Evolutionary conservation across 2,888 invertebrate genomes (phyloP).

Genomic region (Heliconius ethilla): DNA sequence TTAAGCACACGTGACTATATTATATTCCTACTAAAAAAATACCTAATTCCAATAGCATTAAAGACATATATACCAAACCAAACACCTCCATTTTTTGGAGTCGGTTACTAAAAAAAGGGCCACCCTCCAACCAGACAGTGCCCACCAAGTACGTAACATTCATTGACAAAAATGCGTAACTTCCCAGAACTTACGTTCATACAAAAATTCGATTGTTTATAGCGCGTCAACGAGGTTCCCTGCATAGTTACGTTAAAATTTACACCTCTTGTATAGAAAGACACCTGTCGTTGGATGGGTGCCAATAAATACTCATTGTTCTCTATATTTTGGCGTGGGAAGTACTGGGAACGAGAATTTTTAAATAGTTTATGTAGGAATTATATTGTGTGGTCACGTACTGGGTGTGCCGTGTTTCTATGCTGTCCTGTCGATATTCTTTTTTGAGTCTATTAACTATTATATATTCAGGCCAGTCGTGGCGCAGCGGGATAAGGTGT

Average conservation of each 20-base stretch:
- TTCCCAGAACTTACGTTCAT: conserved; percentile 31
- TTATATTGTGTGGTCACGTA: conserved; percentile 49
- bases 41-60: too few relatives aligned
- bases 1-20: too few relatives aligned
- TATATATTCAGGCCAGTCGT: too few relatives aligned
- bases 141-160: too few relatives aligned
- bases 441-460: background rate
- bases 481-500: too few relatives aligned
- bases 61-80: rapidly evolving
- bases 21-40: too few relatives aligned
- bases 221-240: conserved; percentile 41
- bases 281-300: conserved; percentile 48
- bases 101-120: background rate
- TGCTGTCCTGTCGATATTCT: background rate
- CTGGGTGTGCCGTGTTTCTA: background rate
- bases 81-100: background rate
- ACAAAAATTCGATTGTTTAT: conserved; percentile 38
- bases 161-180: conserved; percentile 14
- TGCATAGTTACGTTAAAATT: conserved; percentile 38
- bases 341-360: conserved; percentile 49
- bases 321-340: conserved; percentile 50
- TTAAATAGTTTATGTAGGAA: conserved; percentile 46
- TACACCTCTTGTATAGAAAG: conserved; percentile 16
- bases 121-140: background rate
- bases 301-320: conserved; percentile 50